A percentile compares a stretch with the other conserved stretches of the same genome.
phyloP scores from a whole-genome alignment of 92 coral and sea anemone genomes.

The Ricordea florida region DNA sequence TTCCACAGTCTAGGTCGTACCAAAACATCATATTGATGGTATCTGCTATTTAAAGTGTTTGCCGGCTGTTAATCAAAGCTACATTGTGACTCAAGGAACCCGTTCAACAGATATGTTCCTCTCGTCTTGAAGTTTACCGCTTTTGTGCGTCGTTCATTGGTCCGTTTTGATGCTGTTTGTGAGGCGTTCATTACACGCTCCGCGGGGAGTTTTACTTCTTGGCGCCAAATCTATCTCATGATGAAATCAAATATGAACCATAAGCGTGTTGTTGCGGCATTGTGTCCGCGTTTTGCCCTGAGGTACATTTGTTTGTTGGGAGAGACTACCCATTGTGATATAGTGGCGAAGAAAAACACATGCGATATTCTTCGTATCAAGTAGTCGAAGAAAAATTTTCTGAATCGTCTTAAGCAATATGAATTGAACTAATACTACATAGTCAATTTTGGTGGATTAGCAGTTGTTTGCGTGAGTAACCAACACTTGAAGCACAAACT shows the following conservation, averaged over 20 bases:
- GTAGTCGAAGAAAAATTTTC: too few relatives aligned
- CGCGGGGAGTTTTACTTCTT: slow-evolving; percentile 21
- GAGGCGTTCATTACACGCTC: slow-evolving; percentile 13
- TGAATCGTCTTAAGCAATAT: too few relatives aligned
- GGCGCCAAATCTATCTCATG: slow-evolving; percentile 45
- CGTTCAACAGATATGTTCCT: not conserved
- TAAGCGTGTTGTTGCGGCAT: slow-evolving; percentile 40
- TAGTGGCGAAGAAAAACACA: not conserved
- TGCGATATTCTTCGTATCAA: too few relatives aligned
- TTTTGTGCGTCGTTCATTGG: slow-evolving; percentile 10
- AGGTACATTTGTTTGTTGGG: slow-evolving; percentile 41
- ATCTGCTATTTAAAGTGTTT: not conserved
- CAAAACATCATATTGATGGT: too few relatives aligned
- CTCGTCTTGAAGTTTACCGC: slow-evolving; percentile 1
- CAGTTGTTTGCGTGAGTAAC: too few relatives aligned
- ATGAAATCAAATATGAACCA: too few relatives aligned
- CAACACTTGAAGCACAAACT: slow-evolving; percentile 3
- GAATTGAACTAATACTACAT: too few relatives aligned
- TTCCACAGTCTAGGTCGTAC: too few relatives aligned
- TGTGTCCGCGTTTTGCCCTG: slow-evolving; percentile 18
- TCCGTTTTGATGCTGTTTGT: not conserved
- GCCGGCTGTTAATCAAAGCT: slow-evolving; percentile 12
- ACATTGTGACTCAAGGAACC: slow-evolving; percentile 3
- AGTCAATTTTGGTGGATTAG: too few relatives aligned
- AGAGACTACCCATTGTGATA: not conserved